Evolutionary conservation across 1,140 invertebrate species (phyloP).

Genomic region (Ceratina calcarata): DNA sequence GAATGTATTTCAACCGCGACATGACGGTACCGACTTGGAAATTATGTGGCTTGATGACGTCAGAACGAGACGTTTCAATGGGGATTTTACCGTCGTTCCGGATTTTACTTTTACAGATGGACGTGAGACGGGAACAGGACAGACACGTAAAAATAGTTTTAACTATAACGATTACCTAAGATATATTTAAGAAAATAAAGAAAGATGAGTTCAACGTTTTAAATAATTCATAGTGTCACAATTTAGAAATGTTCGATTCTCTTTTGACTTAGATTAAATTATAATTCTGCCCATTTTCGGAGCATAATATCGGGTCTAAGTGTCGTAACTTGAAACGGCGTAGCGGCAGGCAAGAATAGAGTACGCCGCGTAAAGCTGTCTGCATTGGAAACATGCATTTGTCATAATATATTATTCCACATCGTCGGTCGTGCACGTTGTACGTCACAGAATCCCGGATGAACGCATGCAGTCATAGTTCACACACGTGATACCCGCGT

Average conservation of each 20-base stretch:
- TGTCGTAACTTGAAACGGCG: no score
- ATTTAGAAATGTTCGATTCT: no score
- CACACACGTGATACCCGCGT: constrained; percentile 40
- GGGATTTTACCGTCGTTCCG: neutral
- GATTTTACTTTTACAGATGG: constrained; percentile 7
- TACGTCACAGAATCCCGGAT: constrained; percentile 19
- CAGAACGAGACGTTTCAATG: neutral
- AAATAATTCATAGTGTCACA: no score
- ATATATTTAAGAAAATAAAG: no score
- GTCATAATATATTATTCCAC: constrained; percentile 28
- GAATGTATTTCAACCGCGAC: constrained; percentile 14
- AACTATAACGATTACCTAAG: no score
- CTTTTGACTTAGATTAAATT: no score
- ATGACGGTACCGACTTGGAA: constrained; percentile 8
- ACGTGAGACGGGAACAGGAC: neutral
- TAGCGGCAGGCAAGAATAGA: neutral
- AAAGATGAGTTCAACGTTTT: no score
- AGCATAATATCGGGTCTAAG: no score
- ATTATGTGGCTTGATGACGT: constrained; percentile 26
- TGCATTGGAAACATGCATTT: neutral
- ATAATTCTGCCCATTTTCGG: no score
- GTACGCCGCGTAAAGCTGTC: neutral
- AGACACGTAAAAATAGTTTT: neutral
- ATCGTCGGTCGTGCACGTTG: neutral
- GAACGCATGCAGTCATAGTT: constrained; percentile 12